Base-by-base conservation (phyloP, 2,888 invertebrate species). In the Nymphalis polychloros region DNA sequence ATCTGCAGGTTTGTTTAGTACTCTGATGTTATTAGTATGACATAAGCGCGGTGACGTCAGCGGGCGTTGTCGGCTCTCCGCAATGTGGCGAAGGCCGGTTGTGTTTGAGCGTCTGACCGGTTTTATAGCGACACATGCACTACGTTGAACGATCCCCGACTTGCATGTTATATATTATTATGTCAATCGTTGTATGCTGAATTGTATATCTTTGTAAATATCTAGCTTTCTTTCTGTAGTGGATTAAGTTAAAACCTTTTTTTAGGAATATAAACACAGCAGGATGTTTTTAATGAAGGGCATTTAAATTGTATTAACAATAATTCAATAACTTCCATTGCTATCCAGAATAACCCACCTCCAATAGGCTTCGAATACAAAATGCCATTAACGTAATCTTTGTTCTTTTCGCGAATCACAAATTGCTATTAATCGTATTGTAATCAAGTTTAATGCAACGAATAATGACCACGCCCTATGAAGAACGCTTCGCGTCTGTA, bases 1-100 rank as follows among this genome's bases (percentile, higher is more conserved):
- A 77, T 78, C 76, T 77, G 75, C 78, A 77, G 77, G 80, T 84
- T 77, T 76, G 79, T 82, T 84, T 79, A 80, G 78, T 79, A 79
- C 80, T 79, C 80, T 69, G 70, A 74, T 79, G 79, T 78, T 80
- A 78, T 81, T 82, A 79, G 84, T 78, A 90, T 92, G 92, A 92
- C 90, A 92, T 91, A 92, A 92, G 87, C 89, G 81, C 35, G 83
- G 76, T 92, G 90, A 90, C 92, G 92, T 92, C 91, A 92, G 72
- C 89, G 86, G 88, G 89, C 89, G 90, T 84, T 75, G 75, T 73
- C 74, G 70, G 74, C 64, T 65, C 64, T 68, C 87, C 87, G 85
- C 87, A 84, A 83, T 84, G 81, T 77, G 70, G 77, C 87, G 91
- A 90, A 91, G 91, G 92, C 90, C 90, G 85, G 77, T 77, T 78